Conservation (phyloP, 1,140 invertebrate species). For the Camponotus vicinus region DNA sequence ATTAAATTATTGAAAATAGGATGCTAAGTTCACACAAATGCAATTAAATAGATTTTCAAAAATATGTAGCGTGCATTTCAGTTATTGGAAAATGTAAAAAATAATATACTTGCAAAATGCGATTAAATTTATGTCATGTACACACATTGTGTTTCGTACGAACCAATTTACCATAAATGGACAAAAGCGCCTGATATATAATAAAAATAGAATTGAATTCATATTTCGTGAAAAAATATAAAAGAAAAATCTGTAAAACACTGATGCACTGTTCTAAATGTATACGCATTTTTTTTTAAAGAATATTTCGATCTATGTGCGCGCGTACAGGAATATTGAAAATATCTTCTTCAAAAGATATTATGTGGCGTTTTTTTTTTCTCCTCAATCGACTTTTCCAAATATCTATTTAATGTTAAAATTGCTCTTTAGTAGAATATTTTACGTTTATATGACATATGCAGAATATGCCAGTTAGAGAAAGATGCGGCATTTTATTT, state of each 20-base stretch:
- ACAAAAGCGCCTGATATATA: background rate
- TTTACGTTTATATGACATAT: background rate
- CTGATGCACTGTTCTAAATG: background rate
- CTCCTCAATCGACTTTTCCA: constrained; percentile 10
- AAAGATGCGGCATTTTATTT: background rate
- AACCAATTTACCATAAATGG: constrained; percentile 29
- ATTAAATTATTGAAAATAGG: too few relatives aligned
- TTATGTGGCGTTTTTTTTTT: background rate
- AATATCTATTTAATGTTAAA: background rate
- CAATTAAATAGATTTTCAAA: background rate
- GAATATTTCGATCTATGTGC: background rate
- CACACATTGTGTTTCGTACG: too few relatives aligned
- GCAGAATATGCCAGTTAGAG: background rate
- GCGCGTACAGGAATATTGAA: constrained; percentile 5
- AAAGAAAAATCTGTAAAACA: background rate
- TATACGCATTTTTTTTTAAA: constrained; percentile 25
- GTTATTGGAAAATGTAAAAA: background rate
- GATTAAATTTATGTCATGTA: background rate
- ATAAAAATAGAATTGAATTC: constrained; percentile 41
- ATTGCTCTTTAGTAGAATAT: background rate
- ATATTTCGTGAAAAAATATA: constrained; percentile 27
- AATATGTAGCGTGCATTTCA: background rate
- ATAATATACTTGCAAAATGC: background rate
- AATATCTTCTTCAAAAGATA: background rate
- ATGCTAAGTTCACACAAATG: too few relatives aligned